Evolutionary conservation across 2,888 invertebrate species (phyloP).

Genomic region (Incurvaria masculella): DNA sequence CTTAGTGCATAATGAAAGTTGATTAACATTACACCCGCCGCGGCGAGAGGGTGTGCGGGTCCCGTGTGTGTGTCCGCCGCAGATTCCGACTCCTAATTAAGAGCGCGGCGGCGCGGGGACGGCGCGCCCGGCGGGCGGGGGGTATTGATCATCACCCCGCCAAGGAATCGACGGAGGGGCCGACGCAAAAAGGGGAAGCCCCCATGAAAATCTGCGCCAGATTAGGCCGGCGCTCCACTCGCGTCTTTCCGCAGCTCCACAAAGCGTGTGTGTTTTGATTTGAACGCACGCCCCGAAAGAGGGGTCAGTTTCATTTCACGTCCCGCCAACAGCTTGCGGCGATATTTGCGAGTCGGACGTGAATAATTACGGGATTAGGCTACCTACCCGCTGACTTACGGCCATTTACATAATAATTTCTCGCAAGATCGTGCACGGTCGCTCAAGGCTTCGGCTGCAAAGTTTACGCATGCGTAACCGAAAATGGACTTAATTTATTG

Average conservation of each 20-base stretch:
- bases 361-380: constrained; percentile 56
- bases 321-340: constrained; percentile 38
- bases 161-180: constrained; percentile 49
- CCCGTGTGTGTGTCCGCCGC: constrained; percentile 72
- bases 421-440: too few species aligned
- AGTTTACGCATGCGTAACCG: too few species aligned
- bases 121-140: constrained; percentile 24
- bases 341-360: constrained; percentile 53
- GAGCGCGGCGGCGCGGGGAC: constrained; percentile 62
- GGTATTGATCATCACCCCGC: constrained; percentile 54
- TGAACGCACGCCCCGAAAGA: constrained; percentile 35
- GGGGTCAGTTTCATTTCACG: constrained; percentile 44
- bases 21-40: constrained; percentile 49
- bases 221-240: constrained; percentile 40
- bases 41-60: constrained; percentile 9
- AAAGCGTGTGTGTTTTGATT: constrained; percentile 54
- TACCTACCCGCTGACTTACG: constrained; percentile 55
- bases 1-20: constrained; percentile 59
- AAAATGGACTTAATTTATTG: too few species aligned
- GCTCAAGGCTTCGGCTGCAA: too few species aligned
- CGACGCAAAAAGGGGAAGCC: constrained; percentile 52
- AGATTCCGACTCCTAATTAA: constrained; percentile 85
- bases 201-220: constrained; percentile 52
- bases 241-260: constrained; percentile 16
- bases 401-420: constrained; percentile 56